Percentiles rank a stretch among this genome's conserved stretches.
Conservation (phyloP, 2,797 vertebrate genomes). For the Chlorospingus semifuscus region DNA sequence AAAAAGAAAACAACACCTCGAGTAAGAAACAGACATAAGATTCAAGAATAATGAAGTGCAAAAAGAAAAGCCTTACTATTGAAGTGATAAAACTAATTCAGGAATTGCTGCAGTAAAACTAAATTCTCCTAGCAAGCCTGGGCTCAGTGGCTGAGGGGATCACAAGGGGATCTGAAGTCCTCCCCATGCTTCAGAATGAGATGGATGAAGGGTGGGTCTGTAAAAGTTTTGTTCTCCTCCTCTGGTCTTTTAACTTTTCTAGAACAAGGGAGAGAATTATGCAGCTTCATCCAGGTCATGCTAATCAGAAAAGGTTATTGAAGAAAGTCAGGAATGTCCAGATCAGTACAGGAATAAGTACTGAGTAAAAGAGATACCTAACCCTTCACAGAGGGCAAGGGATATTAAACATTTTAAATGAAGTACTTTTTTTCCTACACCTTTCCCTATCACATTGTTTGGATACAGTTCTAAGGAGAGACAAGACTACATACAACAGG, state of each 20-base stretch:
- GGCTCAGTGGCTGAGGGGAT: background rate
- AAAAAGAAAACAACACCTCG: background rate
- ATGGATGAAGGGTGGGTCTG: accelerated
- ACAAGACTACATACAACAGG: background rate
- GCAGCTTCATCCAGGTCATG: background rate
- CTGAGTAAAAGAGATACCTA: background rate
- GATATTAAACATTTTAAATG: background rate
- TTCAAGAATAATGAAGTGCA: background rate
- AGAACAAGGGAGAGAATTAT: background rate
- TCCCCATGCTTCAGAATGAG: background rate
- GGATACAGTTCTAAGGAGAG: background rate
- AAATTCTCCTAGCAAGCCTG: background rate
- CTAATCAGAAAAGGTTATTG: background rate
- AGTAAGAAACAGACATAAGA: background rate
- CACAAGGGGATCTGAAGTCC: background rate
- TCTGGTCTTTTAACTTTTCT: background rate
- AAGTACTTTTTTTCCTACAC: background rate
- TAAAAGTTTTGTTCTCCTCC: background rate
- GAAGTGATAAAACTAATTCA: background rate
- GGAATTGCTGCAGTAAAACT: background rate
- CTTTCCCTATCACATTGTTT: background rate
- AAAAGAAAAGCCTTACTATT: background rate
- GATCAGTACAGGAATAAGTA: background rate
- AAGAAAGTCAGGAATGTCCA: background rate
- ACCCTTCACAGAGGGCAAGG: background rate